A percentile compares a stretch with the other conserved stretches of the same genome.
Conservation (phyloP, 2,797 vertebrate genomes). For the Luscinia luscinia region DNA sequence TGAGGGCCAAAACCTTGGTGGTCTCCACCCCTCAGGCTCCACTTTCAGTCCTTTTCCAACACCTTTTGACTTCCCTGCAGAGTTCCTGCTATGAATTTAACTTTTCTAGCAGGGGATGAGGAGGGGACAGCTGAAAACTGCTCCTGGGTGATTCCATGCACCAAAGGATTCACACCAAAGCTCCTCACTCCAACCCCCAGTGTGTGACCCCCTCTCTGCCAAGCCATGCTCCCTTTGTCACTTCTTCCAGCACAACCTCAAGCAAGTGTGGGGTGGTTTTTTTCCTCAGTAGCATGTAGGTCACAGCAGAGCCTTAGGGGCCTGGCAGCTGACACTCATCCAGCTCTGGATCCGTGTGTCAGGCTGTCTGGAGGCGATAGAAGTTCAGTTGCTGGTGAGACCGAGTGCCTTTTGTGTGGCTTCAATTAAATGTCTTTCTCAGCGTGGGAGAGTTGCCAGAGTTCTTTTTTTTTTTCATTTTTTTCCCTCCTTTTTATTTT, state of each 20-base stretch:
- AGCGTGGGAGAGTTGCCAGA: background rate
- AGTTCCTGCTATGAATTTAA: background rate
- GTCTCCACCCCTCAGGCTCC: background rate
- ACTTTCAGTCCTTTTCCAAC: background rate
- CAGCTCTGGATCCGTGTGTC: background rate
- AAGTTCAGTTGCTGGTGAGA: slow-evolving; percentile 26
- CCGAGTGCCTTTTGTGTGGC: background rate
- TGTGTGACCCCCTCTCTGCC: accelerated
- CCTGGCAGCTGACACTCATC: slow-evolving; percentile 38
- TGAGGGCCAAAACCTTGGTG: accelerated
- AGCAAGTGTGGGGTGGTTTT: background rate
- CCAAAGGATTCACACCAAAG: accelerated
- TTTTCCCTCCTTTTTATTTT: background rate
- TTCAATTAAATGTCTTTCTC: slow-evolving; percentile 32
- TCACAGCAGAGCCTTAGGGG: slow-evolving; percentile 44
- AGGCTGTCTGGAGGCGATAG: slow-evolving; percentile 19
- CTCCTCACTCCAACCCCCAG: background rate
- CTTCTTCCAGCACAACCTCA: background rate
- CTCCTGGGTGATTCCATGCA: background rate
- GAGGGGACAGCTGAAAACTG: background rate
- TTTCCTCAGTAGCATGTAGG: slow-evolving; percentile 1
- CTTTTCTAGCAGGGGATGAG: background rate
- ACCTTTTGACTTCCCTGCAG: background rate
- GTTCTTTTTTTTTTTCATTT: background rate
- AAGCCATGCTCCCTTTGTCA: background rate